A percentile compares a stretch with the other conserved stretches of the same genome.
Evolutionary conservation across 2,888 invertebrate species (phyloP).

Genomic region (Entomobrya proxima): DNA sequence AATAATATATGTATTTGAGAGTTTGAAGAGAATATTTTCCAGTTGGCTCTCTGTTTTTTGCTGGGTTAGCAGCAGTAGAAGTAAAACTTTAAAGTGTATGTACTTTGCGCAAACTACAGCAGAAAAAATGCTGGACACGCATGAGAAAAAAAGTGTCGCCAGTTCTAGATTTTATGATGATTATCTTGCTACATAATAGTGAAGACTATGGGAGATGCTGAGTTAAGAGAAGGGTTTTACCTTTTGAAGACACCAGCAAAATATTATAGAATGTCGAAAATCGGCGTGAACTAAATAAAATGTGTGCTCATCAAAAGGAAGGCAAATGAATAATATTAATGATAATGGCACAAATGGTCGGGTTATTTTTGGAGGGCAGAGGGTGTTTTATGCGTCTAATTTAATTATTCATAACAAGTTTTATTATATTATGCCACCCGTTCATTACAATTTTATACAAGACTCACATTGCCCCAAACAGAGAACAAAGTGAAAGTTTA

Average conservation of each 20-base stretch:
- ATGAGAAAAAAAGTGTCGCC: slow-evolving; percentile 50
- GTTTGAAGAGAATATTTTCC: background rate
- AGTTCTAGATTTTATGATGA: slow-evolving; percentile 14
- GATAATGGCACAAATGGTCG: background rate
- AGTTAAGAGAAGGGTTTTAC: background rate
- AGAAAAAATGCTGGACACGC: slow-evolving; percentile 22
- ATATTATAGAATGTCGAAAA: no score
- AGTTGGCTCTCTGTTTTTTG: background rate
- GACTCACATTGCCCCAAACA: slow-evolving; percentile 8
- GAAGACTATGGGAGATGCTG: background rate
- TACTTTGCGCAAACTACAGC: background rate
- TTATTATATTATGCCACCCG: background rate
- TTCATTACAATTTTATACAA: background rate
- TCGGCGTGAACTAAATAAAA: background rate
- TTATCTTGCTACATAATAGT: background rate
- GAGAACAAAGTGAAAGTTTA: slow-evolving; percentile 16
- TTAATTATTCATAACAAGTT: slow-evolving; percentile 22
- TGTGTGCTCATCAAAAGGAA: background rate
- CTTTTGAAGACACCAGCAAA: no score
- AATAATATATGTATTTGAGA: background rate
- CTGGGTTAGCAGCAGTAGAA: background rate
- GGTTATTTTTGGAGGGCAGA: background rate
- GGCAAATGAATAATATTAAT: slow-evolving; percentile 5
- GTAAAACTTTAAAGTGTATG: background rate
- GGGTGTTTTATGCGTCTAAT: background rate